Conservation (phyloP, 2,113 vertebrate species). For the Petrocephalus microphthalmus region DNA sequence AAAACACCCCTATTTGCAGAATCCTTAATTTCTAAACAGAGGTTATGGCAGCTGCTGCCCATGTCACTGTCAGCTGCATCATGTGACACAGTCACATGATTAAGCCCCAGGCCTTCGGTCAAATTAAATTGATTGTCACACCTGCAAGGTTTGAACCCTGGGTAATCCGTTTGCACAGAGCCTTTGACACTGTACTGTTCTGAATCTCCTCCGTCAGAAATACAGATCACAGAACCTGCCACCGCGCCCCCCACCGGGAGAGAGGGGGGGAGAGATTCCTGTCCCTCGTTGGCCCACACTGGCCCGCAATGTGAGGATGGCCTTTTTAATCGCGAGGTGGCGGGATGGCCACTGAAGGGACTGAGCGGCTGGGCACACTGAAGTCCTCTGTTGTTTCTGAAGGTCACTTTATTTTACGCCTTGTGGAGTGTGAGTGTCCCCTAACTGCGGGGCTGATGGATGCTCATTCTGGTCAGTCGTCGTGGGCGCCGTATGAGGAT, state of each 20-base stretch:
- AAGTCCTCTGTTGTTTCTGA: conserved; percentile 36
- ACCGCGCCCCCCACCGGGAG: background rate
- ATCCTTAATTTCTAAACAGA: too few relatives aligned
- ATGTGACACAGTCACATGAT: background rate
- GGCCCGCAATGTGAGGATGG: background rate
- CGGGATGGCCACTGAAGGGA: background rate
- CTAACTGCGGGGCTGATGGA: conserved; percentile 40
- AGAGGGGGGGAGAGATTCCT: background rate
- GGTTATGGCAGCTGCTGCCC: background rate
- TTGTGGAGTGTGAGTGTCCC: conserved; percentile 33
- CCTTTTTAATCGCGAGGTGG: too few relatives aligned
- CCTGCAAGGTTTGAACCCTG: background rate
- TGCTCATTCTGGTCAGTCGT: conserved; percentile 32
- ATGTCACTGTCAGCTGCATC: background rate
- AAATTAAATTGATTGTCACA: background rate
- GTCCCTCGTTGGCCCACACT: background rate
- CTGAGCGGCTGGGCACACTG: conserved; percentile 30
- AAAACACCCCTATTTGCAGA: background rate
- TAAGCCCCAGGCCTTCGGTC: background rate
- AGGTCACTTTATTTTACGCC: conserved; percentile 49
- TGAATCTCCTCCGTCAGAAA: background rate
- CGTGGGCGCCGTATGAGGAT: conserved; percentile 34
- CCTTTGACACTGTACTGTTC: background rate
- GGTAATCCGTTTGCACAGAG: background rate
- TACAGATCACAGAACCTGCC: background rate